Base-by-base conservation (phyloP, 2,113 vertebrate genomes). In the Arothron firmamentum region DNA sequence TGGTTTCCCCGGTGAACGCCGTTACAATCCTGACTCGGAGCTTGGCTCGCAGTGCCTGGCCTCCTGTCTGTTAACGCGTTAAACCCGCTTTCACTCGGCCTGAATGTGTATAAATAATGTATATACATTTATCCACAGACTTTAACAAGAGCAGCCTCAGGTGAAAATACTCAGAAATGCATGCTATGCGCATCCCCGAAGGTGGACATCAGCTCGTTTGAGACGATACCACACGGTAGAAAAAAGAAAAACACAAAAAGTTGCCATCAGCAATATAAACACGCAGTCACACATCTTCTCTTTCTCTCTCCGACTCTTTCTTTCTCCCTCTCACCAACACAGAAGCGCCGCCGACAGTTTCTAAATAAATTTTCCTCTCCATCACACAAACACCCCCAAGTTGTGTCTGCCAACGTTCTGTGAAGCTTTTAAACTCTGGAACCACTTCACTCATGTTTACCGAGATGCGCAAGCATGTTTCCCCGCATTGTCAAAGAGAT, bases 31-130 rank as follows among this genome's bases (percentile, higher is more conserved):
- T 78, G 72, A 72, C 80, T 81, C 67, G 58, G 56, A 87, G 80
- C 80, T 82, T 76, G 70, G 80, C 82, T 86, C 73, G 78, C 85
- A 87, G 75, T 81, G 79, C 77, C 72, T 66, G 78, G 72, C 75
- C 88, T 87, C 78, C 81, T 74, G 78, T 84, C 81, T 84, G 81
- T 84, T 87, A 85, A 86, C 73, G 88, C 79, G 76, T 86, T 86
- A 83, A 86, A 87, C 79, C 85, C 82, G 74, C 82, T 83, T 84
- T 86, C 84, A 82, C 82, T 88, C 70, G 63, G 71, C 70, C 74
- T 81, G 88, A 88, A 85, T 89, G 85, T 87, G 83, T 88, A 87
- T 89, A 89, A 89, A 89, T 89, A 87, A 89, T 89, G 82, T 85
- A 89, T 88, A 87, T 87, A 87, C 85, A 84, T 89, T 86, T 89